Percentiles rank a stretch among this genome's conserved stretches.
Evolutionary conservation across 2,113 vertebrate genomes (phyloP).

Genomic region (Octodon degus): DNA sequence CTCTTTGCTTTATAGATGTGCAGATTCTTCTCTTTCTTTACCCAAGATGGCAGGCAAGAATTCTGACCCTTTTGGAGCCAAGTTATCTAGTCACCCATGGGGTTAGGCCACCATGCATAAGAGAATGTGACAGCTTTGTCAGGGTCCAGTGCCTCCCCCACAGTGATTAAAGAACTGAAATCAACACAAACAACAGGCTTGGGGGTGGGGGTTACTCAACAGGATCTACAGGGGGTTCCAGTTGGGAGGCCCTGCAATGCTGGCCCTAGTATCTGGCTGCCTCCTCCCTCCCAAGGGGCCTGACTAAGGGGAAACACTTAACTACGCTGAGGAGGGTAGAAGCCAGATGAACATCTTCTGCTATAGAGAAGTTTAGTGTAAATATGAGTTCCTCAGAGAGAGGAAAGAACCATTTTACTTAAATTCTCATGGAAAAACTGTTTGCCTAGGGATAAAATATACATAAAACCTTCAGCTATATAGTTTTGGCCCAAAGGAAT

Average conservation of each 20-base stretch:
- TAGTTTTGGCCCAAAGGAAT: background rate
- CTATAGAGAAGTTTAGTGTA: background rate
- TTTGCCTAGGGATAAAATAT: background rate
- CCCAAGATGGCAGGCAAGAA: background rate
- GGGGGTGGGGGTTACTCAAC: background rate
- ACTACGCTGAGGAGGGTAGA: background rate
- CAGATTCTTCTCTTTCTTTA: background rate
- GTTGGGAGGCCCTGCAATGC: background rate
- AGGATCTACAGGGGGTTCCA: background rate
- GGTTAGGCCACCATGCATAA: conserved; percentile 8
- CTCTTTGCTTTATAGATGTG: background rate
- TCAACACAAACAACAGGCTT: background rate
- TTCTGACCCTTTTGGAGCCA: background rate
- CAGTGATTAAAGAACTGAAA: conserved; percentile 2
- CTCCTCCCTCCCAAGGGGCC: background rate
- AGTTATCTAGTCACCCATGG: background rate
- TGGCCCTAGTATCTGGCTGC: conserved; percentile 43
- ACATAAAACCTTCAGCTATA: background rate
- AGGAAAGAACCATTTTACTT: background rate
- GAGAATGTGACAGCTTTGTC: conserved; percentile 44
- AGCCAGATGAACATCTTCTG: background rate
- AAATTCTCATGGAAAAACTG: background rate
- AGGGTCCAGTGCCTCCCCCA: background rate
- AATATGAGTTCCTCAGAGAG: background rate
- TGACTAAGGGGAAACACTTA: background rate